Base-by-base conservation (phyloP, 1,140 invertebrate species). In the Nebria ingens region DNA sequence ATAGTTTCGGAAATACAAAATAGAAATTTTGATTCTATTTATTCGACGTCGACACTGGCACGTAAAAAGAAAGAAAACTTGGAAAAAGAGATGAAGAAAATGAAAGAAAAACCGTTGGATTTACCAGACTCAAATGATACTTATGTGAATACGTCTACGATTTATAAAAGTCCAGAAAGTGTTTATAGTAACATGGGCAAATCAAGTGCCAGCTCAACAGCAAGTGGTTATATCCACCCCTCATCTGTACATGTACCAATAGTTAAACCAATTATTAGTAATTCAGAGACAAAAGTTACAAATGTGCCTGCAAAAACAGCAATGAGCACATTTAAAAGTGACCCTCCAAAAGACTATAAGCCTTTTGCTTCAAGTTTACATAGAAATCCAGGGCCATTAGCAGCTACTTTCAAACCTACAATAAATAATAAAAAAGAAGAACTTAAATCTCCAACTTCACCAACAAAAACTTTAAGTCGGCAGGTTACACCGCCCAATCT, bases 1-100 rank as follows among this genome's bases (percentile, higher is more conserved):
- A 91, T 91, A 51, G 89, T 92, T 0, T 85, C 82, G 11, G 89
- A 91, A 70, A 90, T 93, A 52, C 86, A 90, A 60, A 86, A 85
- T 58, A 73, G 87, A 15, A 90, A 91, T 65, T 82, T 85, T 13
- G 87, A 91, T 59, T 91, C 88, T 0, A 90, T 93, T 54, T 93
- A 93, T 64, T 89, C 87, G 0, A 82, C 83, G 0, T 81, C 83
- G 0, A 85, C 82, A 0, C 60, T 86, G 1, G 71, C 74, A 3
- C 74, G 78, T 56, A 85, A 85, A 60, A 82, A 81, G 62, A 77
- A 73, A 56, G 68, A 73, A 56, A 68, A 76, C 21, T 71, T 71
- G 17, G 67, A 74, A 55, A 68, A 66, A 29, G 58, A 62, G 19
- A 59, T 42, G 20, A 62, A 64, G 21, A 67, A 68, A 22, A 61